These are phyloP conservation scores for Chaetops frenatus DNA, from an alignment of 2,113 vertebrate species.

Conservation along the genomic window DNA sequence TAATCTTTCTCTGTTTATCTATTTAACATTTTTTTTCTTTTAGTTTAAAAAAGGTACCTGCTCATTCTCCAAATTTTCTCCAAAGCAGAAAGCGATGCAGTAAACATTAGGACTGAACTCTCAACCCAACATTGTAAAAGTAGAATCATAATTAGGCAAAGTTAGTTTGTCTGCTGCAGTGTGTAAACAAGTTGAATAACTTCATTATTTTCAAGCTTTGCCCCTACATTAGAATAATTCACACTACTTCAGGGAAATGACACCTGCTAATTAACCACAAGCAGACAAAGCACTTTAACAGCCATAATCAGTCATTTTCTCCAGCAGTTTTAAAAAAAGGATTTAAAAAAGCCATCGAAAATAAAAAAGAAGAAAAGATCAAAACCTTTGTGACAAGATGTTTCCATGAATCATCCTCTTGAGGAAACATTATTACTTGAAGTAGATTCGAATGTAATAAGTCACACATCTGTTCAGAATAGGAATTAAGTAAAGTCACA, in stretches of 20 bases:
- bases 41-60: neutral
- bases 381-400: conserved; percentile 30
- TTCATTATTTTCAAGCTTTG: conserved; percentile 51
- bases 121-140: neutral
- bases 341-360: neutral
- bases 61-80: neutral
- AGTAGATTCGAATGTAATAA: neutral
- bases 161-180: conserved; percentile 35
- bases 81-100: neutral
- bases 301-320: conserved; percentile 24
- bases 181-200: conserved; percentile 56
- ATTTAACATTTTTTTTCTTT: neutral
- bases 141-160: conserved; percentile 34
- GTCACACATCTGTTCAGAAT: neutral
- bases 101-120: conserved; percentile 11
- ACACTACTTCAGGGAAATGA: conserved; percentile 41
- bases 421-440: neutral
- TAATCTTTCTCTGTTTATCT: neutral
- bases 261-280: conserved; percentile 56
- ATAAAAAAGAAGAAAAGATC: neutral
- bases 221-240: conserved; percentile 48
- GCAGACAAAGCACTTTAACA: conserved; percentile 48
- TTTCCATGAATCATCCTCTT: conserved; percentile 28
- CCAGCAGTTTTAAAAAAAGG: conserved; percentile 17
- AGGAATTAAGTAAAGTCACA: neutral